phyloP scores from a whole-genome alignment of 2,888 invertebrate species.

The Chorisops tibialis region DNA sequence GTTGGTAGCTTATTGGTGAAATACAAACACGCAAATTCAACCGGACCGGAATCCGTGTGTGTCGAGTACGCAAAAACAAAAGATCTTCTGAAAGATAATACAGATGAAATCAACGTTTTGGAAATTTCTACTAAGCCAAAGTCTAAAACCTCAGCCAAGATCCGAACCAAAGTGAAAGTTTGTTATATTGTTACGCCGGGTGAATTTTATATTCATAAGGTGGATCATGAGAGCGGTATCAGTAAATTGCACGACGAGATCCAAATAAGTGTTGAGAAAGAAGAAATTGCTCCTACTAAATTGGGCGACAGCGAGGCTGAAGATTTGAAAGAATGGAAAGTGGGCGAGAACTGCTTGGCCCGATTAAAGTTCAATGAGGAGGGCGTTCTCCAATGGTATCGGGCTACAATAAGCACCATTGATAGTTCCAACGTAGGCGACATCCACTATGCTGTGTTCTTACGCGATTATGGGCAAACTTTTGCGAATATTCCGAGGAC shows the following conservation, averaged over 20 bases:
- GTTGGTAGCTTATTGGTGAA: constrained; percentile 57
- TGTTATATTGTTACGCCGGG: constrained; percentile 57
- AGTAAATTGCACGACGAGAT: constrained; percentile 55
- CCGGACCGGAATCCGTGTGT: constrained; percentile 45
- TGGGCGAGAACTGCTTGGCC: constrained; percentile 56
- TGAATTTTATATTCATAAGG: constrained; percentile 59
- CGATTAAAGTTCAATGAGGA: constrained; percentile 47
- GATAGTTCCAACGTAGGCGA: constrained; percentile 44
- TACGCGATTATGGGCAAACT: constrained; percentile 63
- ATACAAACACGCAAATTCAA: constrained; percentile 53
- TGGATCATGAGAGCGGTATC: constrained; percentile 53
- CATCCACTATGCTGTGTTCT: constrained; percentile 53
- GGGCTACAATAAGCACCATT: constrained; percentile 51
- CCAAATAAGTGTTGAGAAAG: constrained; percentile 45
- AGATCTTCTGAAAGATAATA: neutral
- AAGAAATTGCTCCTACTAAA: neutral
- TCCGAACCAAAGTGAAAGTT: constrained; percentile 51
- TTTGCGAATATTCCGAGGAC: constrained; percentile 53
- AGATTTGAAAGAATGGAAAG: constrained; percentile 55
- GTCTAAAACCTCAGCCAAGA: neutral
- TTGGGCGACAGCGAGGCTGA: constrained; percentile 16
- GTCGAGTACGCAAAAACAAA: constrained; percentile 21
- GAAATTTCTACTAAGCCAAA: neutral
- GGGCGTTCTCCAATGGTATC: constrained; percentile 61
- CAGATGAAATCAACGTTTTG: constrained; percentile 6